A percentile compares a stretch with the other conserved stretches of the same genome.
Conservation (phyloP, 2,888 invertebrate genomes). For the Parnassius smintheus region DNA sequence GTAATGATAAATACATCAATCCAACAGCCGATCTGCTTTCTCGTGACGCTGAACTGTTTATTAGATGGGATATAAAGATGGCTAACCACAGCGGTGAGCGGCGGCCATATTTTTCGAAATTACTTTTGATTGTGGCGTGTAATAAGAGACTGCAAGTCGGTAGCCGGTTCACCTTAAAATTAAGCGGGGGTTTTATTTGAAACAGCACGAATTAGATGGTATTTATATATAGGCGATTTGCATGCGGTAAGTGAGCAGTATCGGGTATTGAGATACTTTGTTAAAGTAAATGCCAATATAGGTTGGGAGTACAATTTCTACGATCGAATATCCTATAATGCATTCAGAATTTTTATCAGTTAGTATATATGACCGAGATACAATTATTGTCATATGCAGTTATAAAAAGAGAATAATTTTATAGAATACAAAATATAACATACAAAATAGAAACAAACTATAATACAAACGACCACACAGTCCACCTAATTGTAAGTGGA, state of each 20-base stretch:
- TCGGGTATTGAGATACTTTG: no score
- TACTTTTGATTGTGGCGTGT: conserved; percentile 76
- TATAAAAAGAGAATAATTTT: no score
- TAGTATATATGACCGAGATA: no score
- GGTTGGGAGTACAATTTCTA: no score
- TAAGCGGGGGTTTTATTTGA: conserved; percentile 65
- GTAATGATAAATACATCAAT: conserved; percentile 80
- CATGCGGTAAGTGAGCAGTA: conserved; percentile 7
- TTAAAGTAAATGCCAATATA: no score
- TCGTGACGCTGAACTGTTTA: conserved; percentile 77
- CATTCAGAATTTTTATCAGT: no score
- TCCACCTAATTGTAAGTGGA: no score
- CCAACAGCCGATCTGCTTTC: conserved; percentile 72
- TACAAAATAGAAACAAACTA: no score
- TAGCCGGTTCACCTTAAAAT: conserved; percentile 67
- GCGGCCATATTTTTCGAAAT: conserved; percentile 77
- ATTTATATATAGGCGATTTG: conserved; percentile 45
- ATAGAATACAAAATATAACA: no score
- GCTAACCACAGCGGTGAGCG: conserved; percentile 57
- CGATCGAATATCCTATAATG: no score
- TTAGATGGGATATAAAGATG: conserved; percentile 72
- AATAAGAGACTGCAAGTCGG: conserved; percentile 68
- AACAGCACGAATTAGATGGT: conserved; percentile 66
- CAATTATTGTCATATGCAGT: no score
- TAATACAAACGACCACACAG: no score